A percentile compares a stretch with the other conserved stretches of the same genome.
phyloP scores from a whole-genome alignment of 2,113 vertebrate genomes.

The Chionodraco myersi region DNA sequence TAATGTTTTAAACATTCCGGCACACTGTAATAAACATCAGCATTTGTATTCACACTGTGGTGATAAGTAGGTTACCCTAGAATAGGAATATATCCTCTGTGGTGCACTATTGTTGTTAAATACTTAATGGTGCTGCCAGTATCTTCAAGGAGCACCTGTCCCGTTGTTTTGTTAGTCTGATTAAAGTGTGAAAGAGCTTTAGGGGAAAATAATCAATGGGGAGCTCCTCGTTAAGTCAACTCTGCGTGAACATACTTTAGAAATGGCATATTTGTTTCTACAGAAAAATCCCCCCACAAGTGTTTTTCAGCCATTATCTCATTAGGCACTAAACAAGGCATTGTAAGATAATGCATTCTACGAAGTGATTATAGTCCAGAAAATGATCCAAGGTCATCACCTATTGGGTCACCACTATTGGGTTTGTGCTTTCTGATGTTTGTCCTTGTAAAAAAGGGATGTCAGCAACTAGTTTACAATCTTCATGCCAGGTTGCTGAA shows the following conservation, averaged over 20 bases:
- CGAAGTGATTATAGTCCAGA: slow-evolving; percentile 11
- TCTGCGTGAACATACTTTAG: slow-evolving; percentile 67
- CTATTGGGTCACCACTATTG: neutral
- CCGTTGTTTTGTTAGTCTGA: slow-evolving; percentile 79
- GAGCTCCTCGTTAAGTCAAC: slow-evolving; percentile 73
- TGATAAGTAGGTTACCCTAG: slow-evolving; percentile 79
- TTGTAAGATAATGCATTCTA: slow-evolving; percentile 12
- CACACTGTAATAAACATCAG: slow-evolving; percentile 69
- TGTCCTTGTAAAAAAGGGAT: neutral
- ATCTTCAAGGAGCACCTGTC: slow-evolving; percentile 82
- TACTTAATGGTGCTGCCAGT: slow-evolving; percentile 81
- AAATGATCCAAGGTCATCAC: slow-evolving; percentile 21
- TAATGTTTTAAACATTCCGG: slow-evolving; percentile 74
- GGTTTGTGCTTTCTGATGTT: neutral
- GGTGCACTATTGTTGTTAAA: slow-evolving; percentile 78
- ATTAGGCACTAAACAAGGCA: slow-evolving; percentile 39
- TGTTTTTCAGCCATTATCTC: slow-evolving; percentile 63
- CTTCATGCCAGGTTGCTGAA: neutral
- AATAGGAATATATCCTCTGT: slow-evolving; percentile 73
- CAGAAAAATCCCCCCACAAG: slow-evolving; percentile 43
- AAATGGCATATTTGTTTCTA: slow-evolving; percentile 63
- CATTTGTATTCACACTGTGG: slow-evolving; percentile 67
- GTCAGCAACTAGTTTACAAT: neutral
- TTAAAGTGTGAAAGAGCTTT: slow-evolving; percentile 78
- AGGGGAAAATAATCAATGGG: slow-evolving; percentile 67